phyloP scores from a whole-genome alignment of 2,113 vertebrate species.

The Myotis yumanensis region DNA sequence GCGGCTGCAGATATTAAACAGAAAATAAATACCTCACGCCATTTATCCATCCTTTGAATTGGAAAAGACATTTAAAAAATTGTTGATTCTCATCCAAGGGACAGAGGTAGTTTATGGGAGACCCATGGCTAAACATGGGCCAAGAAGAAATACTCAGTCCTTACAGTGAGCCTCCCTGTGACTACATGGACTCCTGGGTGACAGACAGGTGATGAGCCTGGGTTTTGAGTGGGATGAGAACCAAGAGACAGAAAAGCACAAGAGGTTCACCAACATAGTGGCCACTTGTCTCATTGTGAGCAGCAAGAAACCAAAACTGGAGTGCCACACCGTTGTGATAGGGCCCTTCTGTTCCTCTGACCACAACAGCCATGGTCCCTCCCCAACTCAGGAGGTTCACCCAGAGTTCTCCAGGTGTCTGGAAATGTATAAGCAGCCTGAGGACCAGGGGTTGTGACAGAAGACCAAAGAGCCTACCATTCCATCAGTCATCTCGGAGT shows the following conservation, averaged over 20 bases:
- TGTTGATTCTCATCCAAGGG: constrained; percentile 88
- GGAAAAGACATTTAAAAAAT: constrained; percentile 89
- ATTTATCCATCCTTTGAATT: constrained; percentile 87
- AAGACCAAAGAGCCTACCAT: neutral
- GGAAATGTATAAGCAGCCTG: constrained; percentile 30
- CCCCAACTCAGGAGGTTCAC: constrained; percentile 84
- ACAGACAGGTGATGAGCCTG: constrained; percentile 88
- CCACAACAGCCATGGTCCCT: constrained; percentile 80
- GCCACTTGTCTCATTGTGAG: constrained; percentile 46
- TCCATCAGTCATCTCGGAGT: neutral
- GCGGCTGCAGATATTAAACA: constrained; percentile 86
- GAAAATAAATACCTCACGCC: constrained; percentile 89
- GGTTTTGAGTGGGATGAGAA: constrained; percentile 86
- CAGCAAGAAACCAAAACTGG: neutral
- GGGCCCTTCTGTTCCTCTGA: too few species aligned
- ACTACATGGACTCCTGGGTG: constrained; percentile 88
- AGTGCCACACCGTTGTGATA: neutral
- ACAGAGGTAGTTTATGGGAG: constrained; percentile 90
- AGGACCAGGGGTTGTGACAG: neutral
- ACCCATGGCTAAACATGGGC: constrained; percentile 91
- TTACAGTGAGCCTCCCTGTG: constrained; percentile 86
- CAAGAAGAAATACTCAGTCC: constrained; percentile 86
- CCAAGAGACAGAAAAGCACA: constrained; percentile 84
- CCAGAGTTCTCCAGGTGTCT: constrained; percentile 81
- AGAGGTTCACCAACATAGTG: constrained; percentile 82